Evolutionary conservation across 2,797 vertebrate species (phyloP), one percentile per base, ranked within the genome.

Genomic region (Periparus ater): DNA sequence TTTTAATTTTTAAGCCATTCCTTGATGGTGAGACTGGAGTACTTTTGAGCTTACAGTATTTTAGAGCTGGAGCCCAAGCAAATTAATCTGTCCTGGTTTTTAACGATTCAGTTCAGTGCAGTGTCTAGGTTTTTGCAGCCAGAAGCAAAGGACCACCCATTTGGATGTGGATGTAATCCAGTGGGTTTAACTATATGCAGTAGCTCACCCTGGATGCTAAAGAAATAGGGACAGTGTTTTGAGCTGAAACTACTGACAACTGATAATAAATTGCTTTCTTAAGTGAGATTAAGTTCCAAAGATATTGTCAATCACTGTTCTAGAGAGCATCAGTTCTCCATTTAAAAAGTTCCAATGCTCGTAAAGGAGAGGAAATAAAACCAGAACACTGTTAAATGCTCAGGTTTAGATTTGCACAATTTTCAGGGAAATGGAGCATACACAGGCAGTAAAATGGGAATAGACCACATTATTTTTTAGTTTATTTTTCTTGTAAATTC

Each of bases 401-500:
- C 15, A 27, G 47, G 10, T 45, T 42, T 63, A 71, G 19, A 30
- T 60, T 77, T 67, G 6, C 13, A 18, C 4, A 44, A 25, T 74
- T 92, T 91, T 71, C 32, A 67, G 45, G 40, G 19, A 71, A 91
- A 63, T 44, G 10, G 50, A 70, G 9, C 11, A n/a, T 38, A 29
- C 27, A 22, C 2, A 20, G 42, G 16, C 17, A 80, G 30, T 42
- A 50, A 77, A 89, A 70, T 13, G 10, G 7, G 25, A 75, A 74
- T 22, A 45, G 3, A 71, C 2, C 3, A 36, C 12, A 5, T 60
- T 42, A 3, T 34, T 58, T 4, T 3, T 57, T 50, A 5, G 1
- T 5, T 38, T 68, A 53, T 26, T 34, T 4, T 63, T 70, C 17
- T 55, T 72, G 25, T 7, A 76, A 86, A 54, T 38, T 38, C 26